A percentile compares a stretch with the other conserved stretches of the same genome.
Conservation (phyloP, 2,797 vertebrate species). For the Tympanoctomys barrerae region DNA sequence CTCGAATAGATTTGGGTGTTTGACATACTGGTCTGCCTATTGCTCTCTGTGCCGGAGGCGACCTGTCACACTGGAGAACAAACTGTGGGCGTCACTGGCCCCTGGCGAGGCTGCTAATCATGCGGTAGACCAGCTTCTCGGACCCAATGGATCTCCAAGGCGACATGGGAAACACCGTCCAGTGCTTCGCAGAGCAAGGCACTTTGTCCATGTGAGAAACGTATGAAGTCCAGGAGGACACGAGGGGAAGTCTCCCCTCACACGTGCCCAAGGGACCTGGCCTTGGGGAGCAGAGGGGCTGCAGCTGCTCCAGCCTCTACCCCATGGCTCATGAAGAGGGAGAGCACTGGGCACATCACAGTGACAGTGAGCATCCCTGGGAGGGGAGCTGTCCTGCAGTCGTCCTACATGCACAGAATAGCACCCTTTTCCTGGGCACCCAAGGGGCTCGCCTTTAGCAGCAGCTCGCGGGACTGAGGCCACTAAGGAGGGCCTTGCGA, state of each 20-base stretch:
- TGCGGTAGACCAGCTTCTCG: not conserved
- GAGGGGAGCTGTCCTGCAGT: not conserved
- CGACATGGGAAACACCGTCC: not conserved
- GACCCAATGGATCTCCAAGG: not conserved
- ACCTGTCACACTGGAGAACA: not conserved
- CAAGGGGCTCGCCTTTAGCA: fast-evolving
- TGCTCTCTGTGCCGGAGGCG: not conserved
- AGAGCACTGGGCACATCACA: not conserved
- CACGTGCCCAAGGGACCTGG: no score
- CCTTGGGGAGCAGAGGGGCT: not conserved
- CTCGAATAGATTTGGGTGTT: not conserved
- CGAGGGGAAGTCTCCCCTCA: not conserved
- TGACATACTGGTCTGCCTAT: not conserved
- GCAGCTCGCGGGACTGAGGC: not conserved
- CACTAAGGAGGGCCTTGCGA: not conserved
- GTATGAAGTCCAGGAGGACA: not conserved
- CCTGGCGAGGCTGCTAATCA: not conserved
- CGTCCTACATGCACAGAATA: fast-evolving
- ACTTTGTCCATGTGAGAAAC: not conserved
- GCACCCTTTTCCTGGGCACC: not conserved
- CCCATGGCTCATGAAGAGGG: not conserved
- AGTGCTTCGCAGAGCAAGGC: not conserved
- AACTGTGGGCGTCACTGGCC: not conserved
- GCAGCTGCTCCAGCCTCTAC: not conserved
- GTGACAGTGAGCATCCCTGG: not conserved